phyloP scores from a whole-genome alignment of 30 jellyfish, hydroid and myxozoan species.

The Hydractinia symbiolongicarpus region DNA sequence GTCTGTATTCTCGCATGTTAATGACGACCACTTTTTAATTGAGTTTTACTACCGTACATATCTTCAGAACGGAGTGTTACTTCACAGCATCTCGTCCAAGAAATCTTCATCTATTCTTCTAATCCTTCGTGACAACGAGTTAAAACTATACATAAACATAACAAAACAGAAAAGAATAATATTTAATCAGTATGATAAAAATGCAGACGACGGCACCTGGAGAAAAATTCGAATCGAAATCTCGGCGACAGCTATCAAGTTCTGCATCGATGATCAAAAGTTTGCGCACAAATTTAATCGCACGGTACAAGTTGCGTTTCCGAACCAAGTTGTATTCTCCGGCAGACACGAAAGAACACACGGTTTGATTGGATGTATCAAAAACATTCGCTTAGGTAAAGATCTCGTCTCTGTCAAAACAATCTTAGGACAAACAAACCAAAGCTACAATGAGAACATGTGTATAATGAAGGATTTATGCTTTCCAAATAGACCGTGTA shows the following conservation, averaged over 20 bases:
- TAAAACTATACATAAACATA: constrained; percentile 13
- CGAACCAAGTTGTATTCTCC: constrained; percentile 17
- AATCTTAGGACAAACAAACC: background rate
- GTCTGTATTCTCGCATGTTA: constrained; percentile 2
- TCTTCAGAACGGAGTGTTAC: constrained; percentile 20
- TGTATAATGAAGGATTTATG: constrained; percentile 27
- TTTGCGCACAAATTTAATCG: background rate
- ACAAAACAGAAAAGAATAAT: background rate
- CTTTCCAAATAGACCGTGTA: constrained; percentile 38
- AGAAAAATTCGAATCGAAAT: constrained; percentile 20
- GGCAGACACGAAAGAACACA: background rate
- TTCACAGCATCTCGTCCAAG: background rate
- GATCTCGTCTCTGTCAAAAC: background rate
- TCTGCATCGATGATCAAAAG: constrained; percentile 6
- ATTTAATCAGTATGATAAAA: constrained; percentile 5
- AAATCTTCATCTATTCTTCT: background rate
- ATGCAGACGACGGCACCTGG: constrained; percentile 39
- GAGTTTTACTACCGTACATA: constrained; percentile 27
- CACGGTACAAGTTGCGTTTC: constrained; percentile 3
- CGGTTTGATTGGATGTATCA: constrained; percentile 26
- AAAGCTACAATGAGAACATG: background rate
- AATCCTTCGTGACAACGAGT: background rate
- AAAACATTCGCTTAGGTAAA: constrained; percentile 20
- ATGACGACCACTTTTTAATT: background rate
- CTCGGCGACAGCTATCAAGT: background rate